Evolutionary conservation across 2,888 invertebrate species (phyloP), one percentile per base, ranked within the genome.

Genomic region (Erebia ligea): DNA sequence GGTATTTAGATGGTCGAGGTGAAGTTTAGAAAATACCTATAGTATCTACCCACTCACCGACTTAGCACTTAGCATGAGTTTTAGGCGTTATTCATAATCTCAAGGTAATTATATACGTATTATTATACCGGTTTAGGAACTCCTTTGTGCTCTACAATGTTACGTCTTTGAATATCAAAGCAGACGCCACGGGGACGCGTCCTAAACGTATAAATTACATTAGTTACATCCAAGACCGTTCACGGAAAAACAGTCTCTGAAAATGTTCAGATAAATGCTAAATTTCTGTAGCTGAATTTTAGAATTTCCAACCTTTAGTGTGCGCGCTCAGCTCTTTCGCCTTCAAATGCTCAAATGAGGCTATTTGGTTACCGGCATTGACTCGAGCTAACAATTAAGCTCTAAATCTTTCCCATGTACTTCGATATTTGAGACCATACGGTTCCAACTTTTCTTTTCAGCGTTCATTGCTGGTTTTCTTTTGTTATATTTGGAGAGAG

Each of bases 321-420:
- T 48, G 25, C 21, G 19, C 9, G 42, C 54, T 42, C 15, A 57
- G 67, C 67, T 66, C 61, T 59, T 62, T 71, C 61, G 68, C 69
- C 72, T 68, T 71, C 67, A 61, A 67, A 64, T 59, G 66, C 68
- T 74, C 68, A 76, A 76, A 79, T 76, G 74, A 78, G 76, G 77
- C 76, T 76, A 76, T 79, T 77, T 76, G 76, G 77, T 78, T 76
- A 76, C 78, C 67, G 74, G 71, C 76, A 76, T 78, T 75, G 76
- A 77, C 73, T 76, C 72, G 73, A 78, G 75, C 74, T 74, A 76
- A 77, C 77, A 76, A 78, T 79, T 80, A 78, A 78, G 76, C 74
- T 76, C 75, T 80, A 76, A 79, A 79, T 77, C 76, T 77, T 75
- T 69, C 65, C 72, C 25, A 42, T 21, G 45, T 73, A 73, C 71